Percentiles rank a stretch among this genome's conserved stretches.
Conservation (phyloP, 2,797 vertebrate genomes). For the Percopsis omiscomaycus region DNA sequence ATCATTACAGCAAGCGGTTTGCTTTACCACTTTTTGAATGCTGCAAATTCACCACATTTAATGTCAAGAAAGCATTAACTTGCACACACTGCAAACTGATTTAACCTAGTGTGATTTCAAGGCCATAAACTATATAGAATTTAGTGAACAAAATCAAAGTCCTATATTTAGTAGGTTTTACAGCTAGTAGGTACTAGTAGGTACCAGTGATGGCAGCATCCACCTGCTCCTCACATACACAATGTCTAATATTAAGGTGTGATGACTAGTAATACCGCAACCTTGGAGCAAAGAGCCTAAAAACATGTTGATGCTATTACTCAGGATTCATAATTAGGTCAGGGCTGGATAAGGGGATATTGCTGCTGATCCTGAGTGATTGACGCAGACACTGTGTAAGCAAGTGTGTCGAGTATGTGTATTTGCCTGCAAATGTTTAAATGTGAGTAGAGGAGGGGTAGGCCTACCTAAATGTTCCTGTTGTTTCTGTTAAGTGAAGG, state of each 20-base stretch:
- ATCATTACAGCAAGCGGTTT: no score
- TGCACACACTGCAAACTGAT: background rate
- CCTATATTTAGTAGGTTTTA: conserved; percentile 6
- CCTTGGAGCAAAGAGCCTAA: conserved; percentile 54
- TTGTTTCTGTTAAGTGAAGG: background rate
- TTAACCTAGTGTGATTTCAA: background rate
- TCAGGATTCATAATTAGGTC: conserved; percentile 58
- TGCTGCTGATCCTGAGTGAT: conserved; percentile 46
- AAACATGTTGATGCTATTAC: conserved; percentile 74
- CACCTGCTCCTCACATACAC: conserved; percentile 17
- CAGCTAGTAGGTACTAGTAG: conserved; percentile 17
- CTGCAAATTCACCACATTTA: background rate
- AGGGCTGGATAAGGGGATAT: conserved; percentile 60
- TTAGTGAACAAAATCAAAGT: background rate
- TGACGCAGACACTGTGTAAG: conserved; percentile 42
- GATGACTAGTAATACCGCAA: conserved; percentile 39
- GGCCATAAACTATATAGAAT: conserved; percentile 4
- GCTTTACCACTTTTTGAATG: background rate
- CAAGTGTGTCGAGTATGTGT: conserved; percentile 27
- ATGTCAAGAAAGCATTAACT: background rate
- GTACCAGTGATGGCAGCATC: conserved; percentile 7
- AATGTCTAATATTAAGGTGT: conserved; percentile 42
- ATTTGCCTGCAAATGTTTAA: conserved; percentile 8
- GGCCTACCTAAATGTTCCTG: background rate
- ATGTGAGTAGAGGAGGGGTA: background rate